Evolutionary conservation across 2,113 vertebrate genomes (phyloP).

Genomic region (Gallinago undulata): DNA sequence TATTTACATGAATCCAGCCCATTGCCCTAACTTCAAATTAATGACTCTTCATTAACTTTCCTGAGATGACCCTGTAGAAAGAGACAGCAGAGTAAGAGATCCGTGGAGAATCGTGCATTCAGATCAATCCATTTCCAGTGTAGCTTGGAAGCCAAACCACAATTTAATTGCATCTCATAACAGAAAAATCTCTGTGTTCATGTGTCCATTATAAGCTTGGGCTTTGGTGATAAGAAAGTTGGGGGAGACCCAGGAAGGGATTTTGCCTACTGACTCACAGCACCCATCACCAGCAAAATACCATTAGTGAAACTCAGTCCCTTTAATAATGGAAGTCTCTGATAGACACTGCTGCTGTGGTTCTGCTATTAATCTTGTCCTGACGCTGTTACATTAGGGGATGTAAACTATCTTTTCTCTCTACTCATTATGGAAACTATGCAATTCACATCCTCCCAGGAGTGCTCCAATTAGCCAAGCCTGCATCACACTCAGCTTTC

Average conservation of each 20-base stretch:
- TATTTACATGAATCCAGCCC: neutral
- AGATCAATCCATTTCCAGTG: neutral
- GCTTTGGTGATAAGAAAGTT: constrained; percentile 38
- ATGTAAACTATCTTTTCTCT: constrained; percentile 65
- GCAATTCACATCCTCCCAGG: constrained; percentile 63
- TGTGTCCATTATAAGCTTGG: neutral
- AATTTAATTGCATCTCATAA: constrained; percentile 18
- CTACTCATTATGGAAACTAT: constrained; percentile 53
- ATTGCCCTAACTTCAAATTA: neutral
- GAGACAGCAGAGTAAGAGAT: neutral
- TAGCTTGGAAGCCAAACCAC: neutral
- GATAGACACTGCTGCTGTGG: neutral
- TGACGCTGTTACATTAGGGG: constrained; percentile 26
- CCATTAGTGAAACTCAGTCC: constrained; percentile 13
- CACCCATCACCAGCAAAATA: constrained; percentile 32
- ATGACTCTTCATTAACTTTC: constrained; percentile 1
- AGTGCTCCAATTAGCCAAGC: constrained; percentile 63
- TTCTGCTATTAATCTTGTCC: constrained; percentile 63
- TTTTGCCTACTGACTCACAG: constrained; percentile 34
- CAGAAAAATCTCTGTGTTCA: neutral
- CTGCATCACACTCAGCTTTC: constrained; percentile 39
- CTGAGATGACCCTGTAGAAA: neutral
- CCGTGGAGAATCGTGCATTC: neutral
- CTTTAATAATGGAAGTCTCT: constrained; percentile 47
- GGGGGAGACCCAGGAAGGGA: neutral